Base-by-base conservation (phyloP, 2,888 invertebrate species). In the Drosophila siamana region DNA sequence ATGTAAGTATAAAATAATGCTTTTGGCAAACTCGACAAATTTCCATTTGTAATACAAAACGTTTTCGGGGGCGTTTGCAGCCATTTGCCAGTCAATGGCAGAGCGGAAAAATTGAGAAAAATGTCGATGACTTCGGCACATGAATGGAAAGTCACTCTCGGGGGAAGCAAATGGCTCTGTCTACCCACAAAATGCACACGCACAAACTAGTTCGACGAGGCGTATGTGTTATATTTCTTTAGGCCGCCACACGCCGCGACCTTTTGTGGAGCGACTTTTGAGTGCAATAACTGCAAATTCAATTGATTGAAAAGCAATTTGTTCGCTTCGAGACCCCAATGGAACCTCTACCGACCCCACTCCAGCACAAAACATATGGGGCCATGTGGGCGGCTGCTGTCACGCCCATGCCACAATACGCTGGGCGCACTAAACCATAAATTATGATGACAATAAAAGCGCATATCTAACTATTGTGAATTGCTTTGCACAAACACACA, bases 301-400 rank as follows among this genome's bases (percentile, higher is more conserved):
- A 85, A 85, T 85, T 85, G 85, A 85, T 85, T 85, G 88, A 85
- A 85, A 85, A 86, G 84, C 88, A 80, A 85, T 85, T 85, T 86
- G 85, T 70, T 15, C 59, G 50, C 62, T 56, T 28, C 36, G 15
- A 40, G 30, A 30, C 38, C 3, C 19, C 48, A 33, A 44, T 46
- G n/a, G n/a, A n/a, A n/a, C n/a, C n/a, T n/a, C n/a, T n/a, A 16
- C 33, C 40, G 13, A n/a, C 11, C 22, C 11, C n/a, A 1, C 9
- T 46, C 63, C 33, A 50, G 56, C 83, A 76, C 57, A 62, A 62
- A 59, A 66, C 73, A 79, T 66, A 73, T 78, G 71, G 52, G 54
- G 46, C 43, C 30, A 33, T 65, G 73, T 76, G 61, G 61, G 69
- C 48, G 64, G 51, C 15, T 26, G 38, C 22, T 43, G 51, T 28